These are phyloP conservation scores for Acanthosepion esculentum DNA, from an alignment of 2,888 invertebrate genomes.

Conservation along the genomic window DNA sequence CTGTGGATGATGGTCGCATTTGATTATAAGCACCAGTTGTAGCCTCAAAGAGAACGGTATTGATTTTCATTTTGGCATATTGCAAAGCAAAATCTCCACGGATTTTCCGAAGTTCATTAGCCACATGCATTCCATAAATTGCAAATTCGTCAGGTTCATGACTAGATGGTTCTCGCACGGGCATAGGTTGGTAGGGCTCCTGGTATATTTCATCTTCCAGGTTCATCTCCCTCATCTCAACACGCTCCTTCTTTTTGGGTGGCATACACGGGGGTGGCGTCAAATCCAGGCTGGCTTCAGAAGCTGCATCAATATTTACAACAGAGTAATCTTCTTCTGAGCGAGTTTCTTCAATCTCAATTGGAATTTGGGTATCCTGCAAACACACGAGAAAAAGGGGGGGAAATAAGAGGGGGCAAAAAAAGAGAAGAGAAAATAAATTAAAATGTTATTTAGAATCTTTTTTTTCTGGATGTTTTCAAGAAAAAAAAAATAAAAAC, in stretches of 20 bases:
- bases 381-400: not conserved
- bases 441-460: not conserved
- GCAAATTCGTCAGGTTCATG: not conserved
- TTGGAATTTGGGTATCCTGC: not conserved
- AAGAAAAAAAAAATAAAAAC: not conserved
- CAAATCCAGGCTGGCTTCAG: not conserved
- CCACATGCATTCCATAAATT: not conserved
- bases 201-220: not conserved
- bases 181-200: not conserved
- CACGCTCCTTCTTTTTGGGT: not conserved
- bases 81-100: not conserved
- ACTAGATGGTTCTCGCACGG: not conserved
- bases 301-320: not conserved
- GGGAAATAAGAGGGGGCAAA: not conserved
- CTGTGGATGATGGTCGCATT: not conserved
- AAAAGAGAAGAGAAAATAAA: not conserved
- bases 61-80: slow-evolving; percentile 20
- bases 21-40: not conserved
- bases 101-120: not conserved
- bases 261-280: not conserved
- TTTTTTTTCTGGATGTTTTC: not conserved
- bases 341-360: not conserved
- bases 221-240: not conserved
- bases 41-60: not conserved
- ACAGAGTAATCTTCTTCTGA: not conserved